Conservation (phyloP, 2,888 invertebrate genomes). For the Troides helena region DNA sequence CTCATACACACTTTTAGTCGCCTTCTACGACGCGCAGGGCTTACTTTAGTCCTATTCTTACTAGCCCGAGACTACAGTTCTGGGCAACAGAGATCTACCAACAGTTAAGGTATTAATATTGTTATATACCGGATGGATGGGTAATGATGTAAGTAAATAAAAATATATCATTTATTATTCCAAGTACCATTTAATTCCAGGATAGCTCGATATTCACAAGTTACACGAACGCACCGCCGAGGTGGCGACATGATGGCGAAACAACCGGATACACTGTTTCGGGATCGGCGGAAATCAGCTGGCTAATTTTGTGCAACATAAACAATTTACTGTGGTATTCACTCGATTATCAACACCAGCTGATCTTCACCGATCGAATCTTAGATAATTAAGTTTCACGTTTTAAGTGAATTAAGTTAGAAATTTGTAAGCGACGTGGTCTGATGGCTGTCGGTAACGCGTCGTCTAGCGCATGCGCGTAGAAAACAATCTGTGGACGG, state of each 20-base stretch:
- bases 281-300: slow-evolving; percentile 11
- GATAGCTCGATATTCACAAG: slow-evolving; percentile 58
- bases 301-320: slow-evolving; percentile 20
- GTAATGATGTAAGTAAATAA: slow-evolving; percentile 38
- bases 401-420: slow-evolving; percentile 12
- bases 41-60: too few species aligned
- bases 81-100: too few species aligned
- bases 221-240: slow-evolving; percentile 43
- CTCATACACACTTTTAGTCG: too few species aligned
- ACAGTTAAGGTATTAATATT: too few species aligned
- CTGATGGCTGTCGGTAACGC: slow-evolving; percentile 9
- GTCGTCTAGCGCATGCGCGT: slow-evolving; percentile 23
- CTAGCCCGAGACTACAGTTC: too few species aligned
- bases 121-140: too few species aligned
- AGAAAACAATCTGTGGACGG: slow-evolving; percentile 63
- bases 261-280: not conserved
- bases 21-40: too few species aligned
- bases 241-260: slow-evolving; percentile 16
- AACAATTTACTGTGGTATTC: not conserved
- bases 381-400: not conserved
- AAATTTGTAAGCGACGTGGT: slow-evolving; percentile 15
- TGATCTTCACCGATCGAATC: slow-evolving; percentile 3
- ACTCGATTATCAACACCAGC: not conserved
- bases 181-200: slow-evolving; percentile 67
- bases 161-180: slow-evolving; percentile 38